These are phyloP conservation scores for Luffia ferchaultella DNA, from an alignment of 2,888 invertebrate genomes.

Conservation along the genomic window DNA sequence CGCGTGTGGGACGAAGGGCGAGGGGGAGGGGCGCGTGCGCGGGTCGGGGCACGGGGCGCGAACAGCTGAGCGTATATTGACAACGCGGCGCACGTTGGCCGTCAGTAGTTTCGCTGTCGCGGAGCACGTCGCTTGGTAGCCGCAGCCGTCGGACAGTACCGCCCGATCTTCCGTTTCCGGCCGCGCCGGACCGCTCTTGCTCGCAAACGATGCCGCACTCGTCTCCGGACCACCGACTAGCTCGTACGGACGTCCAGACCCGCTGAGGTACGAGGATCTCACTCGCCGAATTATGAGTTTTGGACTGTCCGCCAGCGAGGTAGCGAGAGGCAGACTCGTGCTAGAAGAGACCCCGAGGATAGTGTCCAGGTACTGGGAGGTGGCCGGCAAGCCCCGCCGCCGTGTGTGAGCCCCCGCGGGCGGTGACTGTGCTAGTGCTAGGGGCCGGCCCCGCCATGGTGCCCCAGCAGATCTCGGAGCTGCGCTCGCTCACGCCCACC, in stretches of 20 bases:
- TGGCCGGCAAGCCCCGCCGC: conserved; percentile 40
- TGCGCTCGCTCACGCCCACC: conserved; percentile 66
- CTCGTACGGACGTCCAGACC: conserved; percentile 39
- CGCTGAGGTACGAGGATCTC: conserved; percentile 29
- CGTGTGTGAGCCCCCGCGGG: conserved; percentile 16
- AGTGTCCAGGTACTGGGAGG: conserved; percentile 60
- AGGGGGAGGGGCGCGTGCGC: conserved; percentile 19
- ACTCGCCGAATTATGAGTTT: conserved; percentile 52
- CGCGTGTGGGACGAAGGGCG: conserved; percentile 20
- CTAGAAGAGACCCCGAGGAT: conserved; percentile 55
- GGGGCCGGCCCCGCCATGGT: conserved; percentile 73
- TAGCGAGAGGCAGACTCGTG: conserved; percentile 54
- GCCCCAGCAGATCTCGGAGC: conserved; percentile 74
- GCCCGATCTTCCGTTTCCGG: conserved; percentile 10
- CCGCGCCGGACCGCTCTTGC: conserved; percentile 7
- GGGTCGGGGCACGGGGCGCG: conserved; percentile 41
- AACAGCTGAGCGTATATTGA: conserved; percentile 73
- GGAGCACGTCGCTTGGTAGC: conserved; percentile 45
- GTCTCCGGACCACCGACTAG: conserved; percentile 36
- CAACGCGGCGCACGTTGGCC: conserved; percentile 59
- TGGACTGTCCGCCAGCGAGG: conserved; percentile 53
- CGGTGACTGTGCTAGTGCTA: not conserved
- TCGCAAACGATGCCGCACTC: conserved; percentile 37
- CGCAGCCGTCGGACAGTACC: conserved; percentile 25
- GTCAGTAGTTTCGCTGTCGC: conserved; percentile 65